A percentile compares a stretch with the other conserved stretches of the same genome.
phyloP scores from a whole-genome alignment of 2,888 invertebrate genomes.

The Ophion slaviceki region DNA sequence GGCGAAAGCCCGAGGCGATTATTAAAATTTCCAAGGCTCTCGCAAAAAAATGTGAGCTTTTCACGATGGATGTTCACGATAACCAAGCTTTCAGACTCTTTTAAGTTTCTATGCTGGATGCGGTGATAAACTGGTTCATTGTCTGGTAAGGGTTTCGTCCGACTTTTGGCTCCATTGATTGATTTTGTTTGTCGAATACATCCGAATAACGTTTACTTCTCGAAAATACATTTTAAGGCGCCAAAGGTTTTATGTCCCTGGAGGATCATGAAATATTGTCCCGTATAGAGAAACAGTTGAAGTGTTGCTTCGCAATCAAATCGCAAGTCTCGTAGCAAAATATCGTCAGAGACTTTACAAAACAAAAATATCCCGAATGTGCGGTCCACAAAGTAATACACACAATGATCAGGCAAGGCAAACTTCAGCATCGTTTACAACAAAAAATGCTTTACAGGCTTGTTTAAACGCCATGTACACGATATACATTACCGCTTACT shows the following conservation, averaged over 20 bases:
- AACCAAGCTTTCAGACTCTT: no score
- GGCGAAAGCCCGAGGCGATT: no score
- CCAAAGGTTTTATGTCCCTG: constrained; percentile 98
- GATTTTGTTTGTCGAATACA: constrained; percentile 25
- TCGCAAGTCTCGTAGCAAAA: constrained; percentile 97
- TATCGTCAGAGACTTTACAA: constrained; percentile 94
- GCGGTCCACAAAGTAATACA: constrained; percentile 95
- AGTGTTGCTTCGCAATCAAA: constrained; percentile 97
- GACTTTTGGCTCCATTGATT: no score
- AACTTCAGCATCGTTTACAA: constrained; percentile 98
- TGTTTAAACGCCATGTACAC: constrained; percentile 85
- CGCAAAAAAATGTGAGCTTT: no score
- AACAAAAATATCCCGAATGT: constrained; percentile 94
- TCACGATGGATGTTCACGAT: no score
- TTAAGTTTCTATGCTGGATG: no score
- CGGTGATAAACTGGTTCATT: no score
- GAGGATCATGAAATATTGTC: constrained; percentile 96
- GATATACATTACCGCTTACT: neutral
- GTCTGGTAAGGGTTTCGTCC: no score
- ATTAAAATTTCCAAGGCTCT: no score
- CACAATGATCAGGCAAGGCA: constrained; percentile 97
- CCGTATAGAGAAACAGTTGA: constrained; percentile 97
- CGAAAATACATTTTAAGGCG: constrained; percentile 85
- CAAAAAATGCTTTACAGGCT: constrained; percentile 98
- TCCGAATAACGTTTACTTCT: constrained; percentile 32